Evolutionary conservation across 1,140 invertebrate genomes (phyloP).

Genomic region (Brevipalpus yothersi): DNA sequence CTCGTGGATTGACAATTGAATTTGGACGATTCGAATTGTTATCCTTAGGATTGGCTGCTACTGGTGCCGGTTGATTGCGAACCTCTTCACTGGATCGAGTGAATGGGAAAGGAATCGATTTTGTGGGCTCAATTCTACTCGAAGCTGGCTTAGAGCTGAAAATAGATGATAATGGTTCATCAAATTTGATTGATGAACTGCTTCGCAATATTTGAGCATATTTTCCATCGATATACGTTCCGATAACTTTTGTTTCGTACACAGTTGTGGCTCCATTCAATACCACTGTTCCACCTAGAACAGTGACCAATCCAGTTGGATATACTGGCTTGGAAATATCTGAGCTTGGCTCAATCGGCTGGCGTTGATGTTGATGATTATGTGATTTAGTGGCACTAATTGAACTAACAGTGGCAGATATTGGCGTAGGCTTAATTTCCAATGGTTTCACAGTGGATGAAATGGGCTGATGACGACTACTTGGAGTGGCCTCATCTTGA

Average conservation of each 20-base stretch:
- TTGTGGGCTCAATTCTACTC: too few relatives aligned
- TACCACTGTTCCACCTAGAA: slow-evolving; percentile 49
- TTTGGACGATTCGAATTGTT: background rate
- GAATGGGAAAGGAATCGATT: background rate
- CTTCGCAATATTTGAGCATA: slow-evolving; percentile 48
- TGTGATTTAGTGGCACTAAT: background rate
- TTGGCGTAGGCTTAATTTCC: slow-evolving; percentile 10
- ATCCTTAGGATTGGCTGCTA: background rate
- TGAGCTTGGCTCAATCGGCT: background rate
- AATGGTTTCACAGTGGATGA: background rate
- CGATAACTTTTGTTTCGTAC: slow-evolving; percentile 61
- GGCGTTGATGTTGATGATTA: background rate
- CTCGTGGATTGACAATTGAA: too few relatives aligned
- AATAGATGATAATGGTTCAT: slow-evolving; percentile 1
- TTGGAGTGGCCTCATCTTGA: slow-evolving; percentile 24
- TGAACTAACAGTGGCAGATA: slow-evolving; percentile 16
- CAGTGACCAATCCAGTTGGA: slow-evolving; percentile 48
- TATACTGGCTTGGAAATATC: slow-evolving; percentile 15
- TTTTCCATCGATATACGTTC: slow-evolving; percentile 59
- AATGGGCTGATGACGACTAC: background rate
- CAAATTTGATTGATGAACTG: slow-evolving; percentile 30
- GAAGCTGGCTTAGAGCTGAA: background rate
- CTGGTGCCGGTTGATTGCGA: background rate
- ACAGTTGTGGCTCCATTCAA: slow-evolving; percentile 56
- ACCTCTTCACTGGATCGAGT: background rate